phyloP scores from a whole-genome alignment of 2,888 invertebrate species.

The Lasioglossum malachurum region DNA sequence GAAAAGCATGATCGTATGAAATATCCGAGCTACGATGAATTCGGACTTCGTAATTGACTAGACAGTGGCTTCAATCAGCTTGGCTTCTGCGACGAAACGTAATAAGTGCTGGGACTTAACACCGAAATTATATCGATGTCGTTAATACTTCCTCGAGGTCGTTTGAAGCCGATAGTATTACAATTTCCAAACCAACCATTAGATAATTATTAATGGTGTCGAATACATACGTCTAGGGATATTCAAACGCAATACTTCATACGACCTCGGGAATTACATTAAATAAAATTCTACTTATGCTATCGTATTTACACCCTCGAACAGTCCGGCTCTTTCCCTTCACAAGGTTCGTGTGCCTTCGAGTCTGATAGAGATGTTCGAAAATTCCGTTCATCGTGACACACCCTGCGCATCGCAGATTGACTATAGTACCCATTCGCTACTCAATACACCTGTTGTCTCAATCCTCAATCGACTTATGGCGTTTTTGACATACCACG shows the following conservation, averaged over 20 bases:
- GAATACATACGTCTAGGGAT: neutral
- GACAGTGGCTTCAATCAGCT: conserved; percentile 61
- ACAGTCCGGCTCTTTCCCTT: neutral
- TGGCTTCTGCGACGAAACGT: conserved; percentile 57
- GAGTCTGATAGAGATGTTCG: neutral
- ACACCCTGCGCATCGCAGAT: neutral
- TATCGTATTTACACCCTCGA: conserved; percentile 15
- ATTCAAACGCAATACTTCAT: neutral
- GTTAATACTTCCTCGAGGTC: neutral
- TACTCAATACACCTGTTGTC: neutral
- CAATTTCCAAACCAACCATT: neutral
- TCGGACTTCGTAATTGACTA: conserved; percentile 68
- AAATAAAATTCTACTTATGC: conserved; percentile 19
- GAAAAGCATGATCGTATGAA: conserved; percentile 30
- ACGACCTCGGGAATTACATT: conserved; percentile 12
- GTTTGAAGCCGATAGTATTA: neutral
- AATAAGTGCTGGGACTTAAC: conserved; percentile 7
- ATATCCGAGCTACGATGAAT: conserved; percentile 36
- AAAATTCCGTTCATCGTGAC: neutral
- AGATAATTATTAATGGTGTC: neutral
- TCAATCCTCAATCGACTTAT: neutral
- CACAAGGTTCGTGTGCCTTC: neutral
- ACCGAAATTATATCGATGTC: neutral
- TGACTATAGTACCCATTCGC: neutral
- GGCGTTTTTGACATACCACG: neutral